These are phyloP conservation scores for Podarcis siculus DNA, from an alignment of 2,797 vertebrate species.

Conservation along the genomic window DNA sequence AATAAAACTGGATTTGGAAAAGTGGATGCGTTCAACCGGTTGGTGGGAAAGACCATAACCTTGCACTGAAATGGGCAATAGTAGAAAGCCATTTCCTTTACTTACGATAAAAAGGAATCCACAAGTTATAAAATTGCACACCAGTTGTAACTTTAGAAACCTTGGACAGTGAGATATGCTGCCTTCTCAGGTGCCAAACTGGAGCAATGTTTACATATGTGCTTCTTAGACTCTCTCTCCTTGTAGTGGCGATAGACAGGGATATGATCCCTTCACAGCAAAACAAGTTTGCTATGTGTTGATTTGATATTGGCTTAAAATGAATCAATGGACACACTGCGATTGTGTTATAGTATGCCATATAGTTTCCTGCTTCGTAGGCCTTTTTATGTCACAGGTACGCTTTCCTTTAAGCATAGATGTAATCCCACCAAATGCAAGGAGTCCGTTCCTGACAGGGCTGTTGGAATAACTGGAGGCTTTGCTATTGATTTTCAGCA, in stretches of 20 bases:
- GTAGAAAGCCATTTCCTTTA: neutral
- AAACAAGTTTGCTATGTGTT: neutral
- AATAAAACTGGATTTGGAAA: neutral
- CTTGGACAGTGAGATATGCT: neutral
- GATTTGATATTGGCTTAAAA: neutral
- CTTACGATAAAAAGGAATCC: neutral
- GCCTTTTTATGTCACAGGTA: neutral
- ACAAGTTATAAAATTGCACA: neutral
- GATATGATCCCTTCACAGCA: neutral
- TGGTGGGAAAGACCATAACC: neutral
- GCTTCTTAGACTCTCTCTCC: neutral
- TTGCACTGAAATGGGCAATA: neutral
- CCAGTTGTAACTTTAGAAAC: neutral
- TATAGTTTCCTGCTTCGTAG: neutral
- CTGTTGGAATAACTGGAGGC: neutral
- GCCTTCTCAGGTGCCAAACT: neutral
- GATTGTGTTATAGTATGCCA: neutral
- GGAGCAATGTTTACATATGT: neutral
- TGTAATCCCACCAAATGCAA: neutral
- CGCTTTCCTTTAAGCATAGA: neutral
- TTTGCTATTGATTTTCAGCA: conserved; percentile 10
- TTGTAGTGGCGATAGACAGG: neutral
- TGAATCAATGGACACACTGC: neutral
- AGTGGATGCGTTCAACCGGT: neutral
- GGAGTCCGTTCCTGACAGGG: neutral